phyloP scores from a whole-genome alignment of 2,888 invertebrate genomes.

The Torymus tubicola region DNA sequence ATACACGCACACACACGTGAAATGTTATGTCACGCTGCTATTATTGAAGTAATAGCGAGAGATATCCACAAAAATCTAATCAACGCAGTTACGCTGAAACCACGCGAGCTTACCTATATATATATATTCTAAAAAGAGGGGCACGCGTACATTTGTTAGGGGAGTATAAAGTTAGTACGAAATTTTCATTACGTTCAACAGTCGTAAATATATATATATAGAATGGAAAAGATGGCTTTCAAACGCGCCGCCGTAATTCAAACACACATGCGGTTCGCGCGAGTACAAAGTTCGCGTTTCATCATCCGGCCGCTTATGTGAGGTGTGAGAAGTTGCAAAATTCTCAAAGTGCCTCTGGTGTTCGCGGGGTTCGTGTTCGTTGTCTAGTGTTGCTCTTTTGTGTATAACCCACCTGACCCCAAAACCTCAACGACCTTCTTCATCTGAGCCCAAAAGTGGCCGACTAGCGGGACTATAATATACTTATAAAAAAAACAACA shows the following conservation, averaged over 20 bases:
- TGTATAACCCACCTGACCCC: constrained; percentile 80
- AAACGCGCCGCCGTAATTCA: constrained; percentile 1
- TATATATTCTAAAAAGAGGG: too few species aligned
- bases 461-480: constrained; percentile 56
- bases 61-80: too few species aligned
- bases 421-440: constrained; percentile 57
- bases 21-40: too few species aligned
- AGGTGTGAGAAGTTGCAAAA: constrained; percentile 56
- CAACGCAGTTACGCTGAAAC: too few species aligned
- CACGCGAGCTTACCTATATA: too few species aligned
- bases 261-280: too few species aligned
- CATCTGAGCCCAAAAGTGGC: constrained; percentile 49
- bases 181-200: constrained; percentile 13
- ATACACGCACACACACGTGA: too few species aligned
- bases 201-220: neutral
- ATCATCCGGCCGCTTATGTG: constrained; percentile 44
- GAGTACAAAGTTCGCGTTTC: constrained; percentile 40
- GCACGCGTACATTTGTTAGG: too few species aligned
- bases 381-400: constrained; percentile 93
- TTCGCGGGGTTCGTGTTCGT: constrained; percentile 85
- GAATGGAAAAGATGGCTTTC: constrained; percentile 1
- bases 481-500: constrained; percentile 39
- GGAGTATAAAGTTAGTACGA: too few species aligned
- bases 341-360: constrained; percentile 66
- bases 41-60: too few species aligned